Evolutionary conservation across 2,888 invertebrate species (phyloP).

Genomic region (Dichetophora obliterata): DNA sequence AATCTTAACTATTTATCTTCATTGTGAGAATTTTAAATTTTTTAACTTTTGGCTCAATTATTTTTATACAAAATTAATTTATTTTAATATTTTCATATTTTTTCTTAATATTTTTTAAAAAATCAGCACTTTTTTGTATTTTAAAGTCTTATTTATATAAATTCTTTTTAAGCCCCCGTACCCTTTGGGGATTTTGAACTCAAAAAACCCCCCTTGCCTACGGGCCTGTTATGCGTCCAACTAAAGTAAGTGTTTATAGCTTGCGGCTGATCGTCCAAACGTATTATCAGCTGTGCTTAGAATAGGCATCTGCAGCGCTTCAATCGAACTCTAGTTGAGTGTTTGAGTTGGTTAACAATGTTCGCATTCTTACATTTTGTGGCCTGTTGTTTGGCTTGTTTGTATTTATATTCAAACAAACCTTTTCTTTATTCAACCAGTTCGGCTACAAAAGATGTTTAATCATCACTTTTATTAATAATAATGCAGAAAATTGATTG

Average conservation of each 20-base stretch:
- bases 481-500: conserved; percentile 39
- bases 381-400: not conserved
- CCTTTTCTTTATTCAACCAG: conserved; percentile 6
- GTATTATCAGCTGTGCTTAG: conserved; percentile 8
- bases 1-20: too few relatives aligned
- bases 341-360: conserved; percentile 15
- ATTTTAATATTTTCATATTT: too few relatives aligned
- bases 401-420: conserved; percentile 22
- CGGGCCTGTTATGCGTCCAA: conserved; percentile 17
- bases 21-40: too few relatives aligned
- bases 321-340: conserved; percentile 23
- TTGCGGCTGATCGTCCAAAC: not conserved
- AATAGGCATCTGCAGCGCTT: conserved; percentile 18
- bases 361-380: not conserved
- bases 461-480: conserved; percentile 36
- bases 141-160: too few relatives aligned
- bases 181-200: too few relatives aligned
- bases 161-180: too few relatives aligned
- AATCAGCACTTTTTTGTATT: too few relatives aligned
- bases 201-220: too few relatives aligned
- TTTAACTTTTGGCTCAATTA: too few relatives aligned
- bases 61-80: too few relatives aligned
- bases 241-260: conserved; percentile 20
- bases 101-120: too few relatives aligned
- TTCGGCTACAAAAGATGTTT: conserved; percentile 30